phyloP scores from a whole-genome alignment of 2,113 vertebrate genomes.

The Paracanthobrama guichenoti region DNA sequence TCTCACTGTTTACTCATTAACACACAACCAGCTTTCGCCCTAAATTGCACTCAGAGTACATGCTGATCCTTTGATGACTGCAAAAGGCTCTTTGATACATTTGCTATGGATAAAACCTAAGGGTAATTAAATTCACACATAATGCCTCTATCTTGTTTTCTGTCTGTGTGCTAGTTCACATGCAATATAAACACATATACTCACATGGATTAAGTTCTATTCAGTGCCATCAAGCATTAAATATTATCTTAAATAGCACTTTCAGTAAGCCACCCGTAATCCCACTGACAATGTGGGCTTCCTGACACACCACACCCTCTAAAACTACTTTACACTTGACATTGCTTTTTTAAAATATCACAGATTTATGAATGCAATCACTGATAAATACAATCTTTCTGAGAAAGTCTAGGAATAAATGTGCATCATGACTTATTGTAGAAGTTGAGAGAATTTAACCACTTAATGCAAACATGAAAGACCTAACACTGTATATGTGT shows the following conservation, averaged over 20 bases:
- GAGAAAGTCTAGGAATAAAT: neutral
- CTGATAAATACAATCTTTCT: neutral
- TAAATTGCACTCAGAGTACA: neutral
- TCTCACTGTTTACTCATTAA: neutral
- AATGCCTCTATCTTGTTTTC: neutral
- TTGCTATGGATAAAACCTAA: neutral
- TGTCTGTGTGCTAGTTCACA: conserved; percentile 1
- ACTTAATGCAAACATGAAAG: neutral
- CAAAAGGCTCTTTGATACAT: conserved; percentile 1
- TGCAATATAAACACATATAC: neutral
- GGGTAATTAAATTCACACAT: neutral
- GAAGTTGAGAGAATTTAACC: neutral
- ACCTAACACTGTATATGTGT: neutral
- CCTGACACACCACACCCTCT: conserved; percentile 14
- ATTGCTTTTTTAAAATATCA: neutral
- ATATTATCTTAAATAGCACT: conserved; percentile 46
- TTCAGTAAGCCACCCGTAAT: conserved; percentile 45
- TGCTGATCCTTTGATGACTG: neutral
- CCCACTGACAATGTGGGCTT: conserved; percentile 39
- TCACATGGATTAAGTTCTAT: conserved; percentile 17
- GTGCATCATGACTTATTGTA: neutral
- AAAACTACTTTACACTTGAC: conserved; percentile 3
- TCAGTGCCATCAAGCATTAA: conserved; percentile 52
- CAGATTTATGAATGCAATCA: neutral
- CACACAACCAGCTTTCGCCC: neutral